Evolutionary conservation across 2,113 vertebrate species (phyloP).

Genomic region (Melanostigma gelatinosum): DNA sequence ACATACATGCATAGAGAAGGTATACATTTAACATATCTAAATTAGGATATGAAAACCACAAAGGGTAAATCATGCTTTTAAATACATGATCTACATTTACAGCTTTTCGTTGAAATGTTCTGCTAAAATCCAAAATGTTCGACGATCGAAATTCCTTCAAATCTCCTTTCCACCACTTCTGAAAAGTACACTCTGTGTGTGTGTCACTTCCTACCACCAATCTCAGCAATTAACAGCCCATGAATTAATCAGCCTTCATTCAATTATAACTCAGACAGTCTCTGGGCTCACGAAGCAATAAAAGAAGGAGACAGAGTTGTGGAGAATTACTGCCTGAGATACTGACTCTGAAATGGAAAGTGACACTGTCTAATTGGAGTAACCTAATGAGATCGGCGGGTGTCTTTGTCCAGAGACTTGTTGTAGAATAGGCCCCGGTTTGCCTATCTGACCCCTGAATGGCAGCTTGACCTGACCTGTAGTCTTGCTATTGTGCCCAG

Average conservation of each 20-base stretch:
- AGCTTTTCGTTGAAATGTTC: background rate
- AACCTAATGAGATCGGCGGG: conserved; percentile 71
- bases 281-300: conserved; percentile 42
- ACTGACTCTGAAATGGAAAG: conserved; percentile 72
- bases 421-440: conserved; percentile 18
- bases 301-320: conserved; percentile 38
- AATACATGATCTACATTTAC: background rate
- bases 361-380: conserved; percentile 76
- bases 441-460: conserved; percentile 42
- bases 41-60: background rate
- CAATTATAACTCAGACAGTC: conserved; percentile 58
- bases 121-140: background rate
- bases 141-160: background rate
- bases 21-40: background rate
- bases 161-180: background rate
- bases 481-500: conserved; percentile 11
- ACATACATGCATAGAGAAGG: background rate
- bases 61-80: background rate
- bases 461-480: conserved; percentile 42
- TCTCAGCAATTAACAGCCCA: conserved; percentile 54
- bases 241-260: conserved; percentile 68
- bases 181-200: conserved; percentile 2
- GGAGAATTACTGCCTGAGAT: conserved; percentile 55
- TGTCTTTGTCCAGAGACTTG: conserved; percentile 56
- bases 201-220: conserved; percentile 31